A percentile compares a stretch with the other conserved stretches of the same genome.
Evolutionary conservation across 2,113 vertebrate species (phyloP).

Genomic region (chimpanzee (Pan troglodytes)): NHGRI_mPanTro3-v2.1_pri NC_072415.2:30135001-30135500

Average conservation of each 20-base stretch:
- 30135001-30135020: background rate
- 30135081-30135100: background rate
- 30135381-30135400: background rate
- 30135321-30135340: background rate
- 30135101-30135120: background rate
- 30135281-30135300: background rate
- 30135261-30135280: background rate
- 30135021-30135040: background rate
- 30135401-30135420: background rate
- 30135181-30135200: background rate
- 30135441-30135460: background rate
- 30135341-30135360: background rate
- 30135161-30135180: background rate
- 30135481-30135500: background rate
- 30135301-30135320: background rate
- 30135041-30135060: background rate
- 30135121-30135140: background rate
- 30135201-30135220: background rate
- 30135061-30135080: background rate
- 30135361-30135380: background rate
- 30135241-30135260: background rate
- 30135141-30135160: background rate
- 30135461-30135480: background rate
- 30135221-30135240: background rate
- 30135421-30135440: background rate